Conservation (phyloP, 2,888 invertebrate genomes). For the Cremastinae sp. region DNA sequence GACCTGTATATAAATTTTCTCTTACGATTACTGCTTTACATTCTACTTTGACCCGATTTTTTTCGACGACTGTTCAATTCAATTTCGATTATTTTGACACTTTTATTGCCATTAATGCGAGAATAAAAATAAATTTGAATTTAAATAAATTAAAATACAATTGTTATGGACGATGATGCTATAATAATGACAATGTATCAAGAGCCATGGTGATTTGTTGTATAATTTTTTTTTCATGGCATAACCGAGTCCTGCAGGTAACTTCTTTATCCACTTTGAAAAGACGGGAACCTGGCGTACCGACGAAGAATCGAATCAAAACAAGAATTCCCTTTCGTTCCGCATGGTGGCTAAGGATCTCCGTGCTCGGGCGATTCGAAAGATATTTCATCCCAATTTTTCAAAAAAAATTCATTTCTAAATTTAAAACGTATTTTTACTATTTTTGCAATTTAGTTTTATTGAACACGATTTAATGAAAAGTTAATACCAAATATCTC, state of each 20-base stretch:
- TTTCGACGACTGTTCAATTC: slow-evolving; percentile 5
- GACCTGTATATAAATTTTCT: slow-evolving; percentile 45
- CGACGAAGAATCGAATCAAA: slow-evolving; percentile 59
- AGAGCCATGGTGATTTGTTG: background rate
- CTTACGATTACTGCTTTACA: slow-evolving; percentile 37
- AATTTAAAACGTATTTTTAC: too few relatives aligned
- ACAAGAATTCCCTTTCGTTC: slow-evolving; percentile 62
- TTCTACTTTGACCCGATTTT: slow-evolving; percentile 55
- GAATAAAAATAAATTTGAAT: background rate
- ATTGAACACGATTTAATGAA: background rate
- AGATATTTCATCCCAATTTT: background rate
- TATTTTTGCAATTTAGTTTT: background rate
- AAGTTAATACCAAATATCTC: background rate
- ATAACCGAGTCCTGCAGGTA: slow-evolving; percentile 31
- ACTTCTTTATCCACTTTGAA: slow-evolving; percentile 45
- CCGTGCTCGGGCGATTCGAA: slow-evolving; percentile 26
- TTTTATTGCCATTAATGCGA: background rate
- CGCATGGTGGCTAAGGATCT: slow-evolving; percentile 70
- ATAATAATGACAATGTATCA: too few relatives aligned
- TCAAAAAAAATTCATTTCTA: background rate
- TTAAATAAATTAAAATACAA: background rate
- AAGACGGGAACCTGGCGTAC: slow-evolving; percentile 65
- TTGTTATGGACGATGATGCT: too few relatives aligned
- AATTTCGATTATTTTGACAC: background rate
- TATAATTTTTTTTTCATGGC: background rate